Base-by-base conservation (phyloP, 2,113 vertebrate species). In the Polypterus bichir region DNA sequence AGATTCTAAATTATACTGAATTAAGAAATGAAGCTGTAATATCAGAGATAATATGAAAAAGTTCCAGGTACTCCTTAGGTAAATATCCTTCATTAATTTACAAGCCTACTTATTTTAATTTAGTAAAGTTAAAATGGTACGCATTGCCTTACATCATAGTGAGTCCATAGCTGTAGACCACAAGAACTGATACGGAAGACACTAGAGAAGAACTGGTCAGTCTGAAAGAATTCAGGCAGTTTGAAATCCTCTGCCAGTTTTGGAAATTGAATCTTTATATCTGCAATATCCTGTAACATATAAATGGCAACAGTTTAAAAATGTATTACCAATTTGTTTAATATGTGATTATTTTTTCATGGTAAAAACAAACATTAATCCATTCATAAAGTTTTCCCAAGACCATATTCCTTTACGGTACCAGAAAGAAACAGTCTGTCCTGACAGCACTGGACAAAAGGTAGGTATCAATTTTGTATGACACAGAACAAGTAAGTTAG, bases 151-250 rank as follows among this genome's bases (percentile, higher is more conserved):
- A 97, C 96, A 72, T 98, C 96, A 59, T 98, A 98, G 69, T 98
- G 96, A 1, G 96, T 98, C 94, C 94, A 98, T 47, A 98, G 77
- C 75, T 97, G 96, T 59, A 98, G 79, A 11, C 92, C 91, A 53
- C 85, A 76, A 58, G 96, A 98, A 73, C 94, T 98, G 78, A 98
- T 94, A 9, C 96, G 91, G 73, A 98, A 96, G 6, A 98, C 90
- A 0, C 91, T 95, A 68, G 96, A 98, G 76, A 97, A 98, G 66
- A 97, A 94, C 64, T 88, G 88, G 1, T 92, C 81, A 1, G 88
- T 83, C 62, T 83, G 82, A 79, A 98, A 98, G 81, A 92, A 95
- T 10, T 78, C 71, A 49, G 93, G 93, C 62, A 91, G 78, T 4
- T 77, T 74, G 67, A 98, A 89, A 64, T 98, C 94, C 67, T 81